These are phyloP conservation scores for Sipha flava DNA, from an alignment of 1,140 invertebrate species.

Conservation along the genomic window DNA sequence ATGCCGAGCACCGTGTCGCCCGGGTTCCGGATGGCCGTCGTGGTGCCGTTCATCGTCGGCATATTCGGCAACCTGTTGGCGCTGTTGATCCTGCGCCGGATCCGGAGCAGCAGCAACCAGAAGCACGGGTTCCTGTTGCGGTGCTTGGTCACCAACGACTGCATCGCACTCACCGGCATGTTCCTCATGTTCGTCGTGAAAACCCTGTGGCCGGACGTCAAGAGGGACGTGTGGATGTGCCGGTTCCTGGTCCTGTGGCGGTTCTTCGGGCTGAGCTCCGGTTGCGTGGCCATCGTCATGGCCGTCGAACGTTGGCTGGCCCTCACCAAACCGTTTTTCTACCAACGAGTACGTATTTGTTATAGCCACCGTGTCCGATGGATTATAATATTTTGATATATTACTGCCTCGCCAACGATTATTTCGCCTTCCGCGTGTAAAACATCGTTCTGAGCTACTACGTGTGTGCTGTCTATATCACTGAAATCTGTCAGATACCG, in stretches of 20 bases:
- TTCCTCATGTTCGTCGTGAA: slow-evolving; percentile 53
- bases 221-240: slow-evolving; percentile 49
- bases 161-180: slow-evolving; percentile 54
- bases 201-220: slow-evolving; percentile 45
- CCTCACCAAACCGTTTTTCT: slow-evolving; percentile 74
- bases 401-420: no score
- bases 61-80: slow-evolving; percentile 53
- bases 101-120: slow-evolving; percentile 52
- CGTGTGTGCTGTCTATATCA: no score
- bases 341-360: slow-evolving; percentile 65
- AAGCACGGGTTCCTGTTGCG: slow-evolving; percentile 72
- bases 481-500: no score
- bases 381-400: no score
- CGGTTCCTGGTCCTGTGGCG: slow-evolving; percentile 62
- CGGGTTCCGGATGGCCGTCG: slow-evolving; percentile 46
- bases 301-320: slow-evolving; percentile 76
- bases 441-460: no score
- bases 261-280: slow-evolving; percentile 74
- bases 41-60: slow-evolving; percentile 50
- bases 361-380: no score
- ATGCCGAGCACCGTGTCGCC: no score
- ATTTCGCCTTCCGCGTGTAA: no score
- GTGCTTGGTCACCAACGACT: slow-evolving; percentile 67
- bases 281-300: slow-evolving; percentile 79
- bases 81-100: slow-evolving; percentile 51